Conservation (phyloP, 1,140 invertebrate genomes). For the Drosophila funebris region DNA sequence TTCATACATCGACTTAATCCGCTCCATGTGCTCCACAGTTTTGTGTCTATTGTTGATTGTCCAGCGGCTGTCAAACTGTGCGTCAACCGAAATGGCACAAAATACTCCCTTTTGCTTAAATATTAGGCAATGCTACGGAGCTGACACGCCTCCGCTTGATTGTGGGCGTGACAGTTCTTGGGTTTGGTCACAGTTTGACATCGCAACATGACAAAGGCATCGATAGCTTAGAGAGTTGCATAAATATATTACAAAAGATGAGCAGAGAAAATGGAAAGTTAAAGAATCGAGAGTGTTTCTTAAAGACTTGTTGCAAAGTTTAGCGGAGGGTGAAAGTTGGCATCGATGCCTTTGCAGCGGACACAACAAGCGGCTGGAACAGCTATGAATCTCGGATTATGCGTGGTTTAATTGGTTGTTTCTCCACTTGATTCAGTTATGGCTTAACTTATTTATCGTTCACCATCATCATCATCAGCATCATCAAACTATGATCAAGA, state of each 20-base stretch:
- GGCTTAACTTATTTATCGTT: constrained; percentile 28
- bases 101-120: constrained; percentile 43
- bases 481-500: constrained; percentile 34
- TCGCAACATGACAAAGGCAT: constrained; percentile 18
- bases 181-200: constrained; percentile 47
- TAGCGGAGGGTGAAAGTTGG: neutral
- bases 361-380: neutral
- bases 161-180: constrained; percentile 55
- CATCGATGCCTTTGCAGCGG: neutral
- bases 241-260: constrained; percentile 78
- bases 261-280: constrained; percentile 28
- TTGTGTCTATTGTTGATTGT: neutral
- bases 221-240: constrained; percentile 29
- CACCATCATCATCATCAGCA: constrained; percentile 14
- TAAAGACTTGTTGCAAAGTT: neutral
- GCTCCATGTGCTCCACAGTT: neutral
- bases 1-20: neutral
- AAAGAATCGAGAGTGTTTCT: neutral
- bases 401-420: neutral
- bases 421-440: constrained; percentile 23
- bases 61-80: constrained; percentile 38
- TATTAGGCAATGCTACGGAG: constrained; percentile 38
- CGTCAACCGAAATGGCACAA: constrained; percentile 61
- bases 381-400: neutral
- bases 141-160: constrained; percentile 16